Evolutionary conservation across 2,113 vertebrate species (phyloP).

Genomic region (Gracilinanus agilis): DNA sequence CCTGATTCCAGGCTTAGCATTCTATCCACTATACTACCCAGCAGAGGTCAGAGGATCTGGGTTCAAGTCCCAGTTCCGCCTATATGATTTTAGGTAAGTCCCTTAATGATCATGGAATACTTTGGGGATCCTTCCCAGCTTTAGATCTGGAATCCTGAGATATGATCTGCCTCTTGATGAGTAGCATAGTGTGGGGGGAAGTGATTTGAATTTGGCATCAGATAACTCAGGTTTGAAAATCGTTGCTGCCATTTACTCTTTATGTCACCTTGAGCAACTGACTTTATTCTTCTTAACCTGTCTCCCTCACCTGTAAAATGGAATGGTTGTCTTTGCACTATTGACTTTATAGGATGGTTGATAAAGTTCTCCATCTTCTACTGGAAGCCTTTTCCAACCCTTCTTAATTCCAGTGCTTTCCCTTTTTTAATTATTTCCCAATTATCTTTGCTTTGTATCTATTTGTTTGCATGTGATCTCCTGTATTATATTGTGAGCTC

Average conservation of each 20-base stretch:
- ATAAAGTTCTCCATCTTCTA: background rate
- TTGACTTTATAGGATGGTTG: background rate
- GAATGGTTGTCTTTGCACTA: background rate
- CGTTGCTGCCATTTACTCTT: background rate
- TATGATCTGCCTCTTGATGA: background rate
- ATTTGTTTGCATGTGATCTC: background rate
- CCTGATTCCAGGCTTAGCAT: too few relatives aligned
- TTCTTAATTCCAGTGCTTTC: background rate
- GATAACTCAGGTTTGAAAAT: background rate
- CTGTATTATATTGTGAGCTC: background rate
- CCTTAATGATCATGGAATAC: background rate
- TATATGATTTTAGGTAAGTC: background rate
- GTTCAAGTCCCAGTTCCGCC: background rate
- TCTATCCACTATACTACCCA: too few relatives aligned
- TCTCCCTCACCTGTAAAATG: constrained; percentile 44
- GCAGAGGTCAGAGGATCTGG: background rate
- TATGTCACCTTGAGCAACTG: background rate
- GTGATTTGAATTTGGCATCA: background rate
- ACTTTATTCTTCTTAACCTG: constrained; percentile 4
- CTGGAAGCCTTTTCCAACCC: background rate
- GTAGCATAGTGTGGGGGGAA: background rate
- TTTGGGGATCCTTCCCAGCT: background rate
- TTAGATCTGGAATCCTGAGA: background rate
- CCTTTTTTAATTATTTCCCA: background rate
- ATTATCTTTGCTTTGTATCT: background rate